Base-by-base conservation (phyloP, 2,888 invertebrate species). In the Athetis lepigone region DNA sequence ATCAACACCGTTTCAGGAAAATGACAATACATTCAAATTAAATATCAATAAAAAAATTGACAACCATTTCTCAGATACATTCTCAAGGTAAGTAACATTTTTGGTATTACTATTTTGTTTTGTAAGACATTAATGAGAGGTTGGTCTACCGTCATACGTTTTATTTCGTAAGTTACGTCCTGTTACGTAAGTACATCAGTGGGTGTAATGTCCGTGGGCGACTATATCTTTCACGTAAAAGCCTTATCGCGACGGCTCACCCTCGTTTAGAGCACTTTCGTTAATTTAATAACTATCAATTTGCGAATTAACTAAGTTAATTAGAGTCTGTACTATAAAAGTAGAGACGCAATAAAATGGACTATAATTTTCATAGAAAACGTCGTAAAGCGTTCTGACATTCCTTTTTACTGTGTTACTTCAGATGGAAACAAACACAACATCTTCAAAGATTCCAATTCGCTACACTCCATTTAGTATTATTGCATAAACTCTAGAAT, bases 41-140 rank as follows among this genome's bases (percentile, higher is more conserved):
- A 58, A 9, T 13, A 56, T 47, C 0, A 18, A 39, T 18, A 33
- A 61, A 42, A 29, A 33, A 23, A 16, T 7, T 18, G 11, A 8
- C 29, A 43, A 13, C 40, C 11, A 29, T 55, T 40, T 51, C 4
- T 42, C 36, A 25, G 39, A 46, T 29, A 25, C 21, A 18, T 42
- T 37, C 19, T 19, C 27, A 80, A 82, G 86, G 90, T 90, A 85
- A 90, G 90, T 86, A 69, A 70, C 29, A 62, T 56, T 61, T 57
- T 69, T 42, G 9, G 25, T 62, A 43, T 49, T 61, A 52, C 23
- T 62, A 8, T 67, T 70, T 51, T 68, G 25, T 58, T 73, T 73
- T 79, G 64, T 78, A 73, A 75, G 65, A 56, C 64, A 70, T 70
- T 68, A 50, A 55, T 56, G 59, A 71, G 74, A 37, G 16, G 8